Evolutionary conservation across 2,113 vertebrate genomes (phyloP), one percentile per base, ranked within the genome.

Genomic region (Myiopsitta monachus): DNA sequence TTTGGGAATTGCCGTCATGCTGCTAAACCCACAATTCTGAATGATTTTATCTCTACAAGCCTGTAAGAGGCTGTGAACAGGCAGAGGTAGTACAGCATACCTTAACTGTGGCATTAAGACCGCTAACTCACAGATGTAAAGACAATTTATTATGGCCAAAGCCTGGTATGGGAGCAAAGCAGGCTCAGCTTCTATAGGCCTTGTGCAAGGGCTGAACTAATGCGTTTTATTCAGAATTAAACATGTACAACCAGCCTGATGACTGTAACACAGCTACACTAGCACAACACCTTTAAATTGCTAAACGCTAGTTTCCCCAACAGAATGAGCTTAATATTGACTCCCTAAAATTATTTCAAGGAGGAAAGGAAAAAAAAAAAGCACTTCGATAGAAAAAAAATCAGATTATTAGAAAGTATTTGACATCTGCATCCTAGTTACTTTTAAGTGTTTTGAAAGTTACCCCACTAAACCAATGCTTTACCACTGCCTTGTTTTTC

Each of bases 231-330:
- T 70, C 63, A 49, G 31, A 91, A 85, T 19, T 5, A 59, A 36
- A 46, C 3, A 0, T 14, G 3, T 9, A 22, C 4, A 14, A 69
- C 22, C 24, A 41, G 3, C 12, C 3, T 1, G 54, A 46, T 13
- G 15, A 62, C 4, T 33, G 0, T 2, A 41, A 76, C 1, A 2
- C 3, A 55, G 61, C 19, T 44, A 79, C 63, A 62, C 3, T 9
- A 57, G 11, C 14, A 18, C 21, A 69, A 67, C 14, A 39, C 26
- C 51, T 83, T 66, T 49, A 19, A 47, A n/a, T 3, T 30, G 2
- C 15, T 18, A 46, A 73, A 67, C 46, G 17, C 16, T 27, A 3
- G 14, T 11, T 51, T 63, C 28, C 70, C 39, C 39, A 6, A 63
- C 1, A 67, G 15, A 83, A 67, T 10, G 3, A 80, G 10, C 15